Base-by-base conservation (phyloP, 2,797 vertebrate genomes). In the Myioborus miniatus region DNA sequence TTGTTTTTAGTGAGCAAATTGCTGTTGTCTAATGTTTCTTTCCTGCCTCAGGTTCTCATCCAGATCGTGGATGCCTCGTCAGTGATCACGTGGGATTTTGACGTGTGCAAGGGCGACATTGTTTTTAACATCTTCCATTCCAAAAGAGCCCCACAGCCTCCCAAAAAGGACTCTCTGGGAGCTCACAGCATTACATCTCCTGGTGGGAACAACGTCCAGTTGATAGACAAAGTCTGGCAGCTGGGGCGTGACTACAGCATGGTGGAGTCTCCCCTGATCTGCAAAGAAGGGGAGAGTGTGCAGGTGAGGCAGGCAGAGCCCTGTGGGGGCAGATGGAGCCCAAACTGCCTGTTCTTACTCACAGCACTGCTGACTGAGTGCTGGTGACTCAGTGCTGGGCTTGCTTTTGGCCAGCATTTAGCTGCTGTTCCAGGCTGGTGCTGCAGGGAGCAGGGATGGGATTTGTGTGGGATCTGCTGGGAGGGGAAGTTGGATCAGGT, bases 1-100 rank as follows among this genome's bases (percentile, higher is more conserved):
- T 86, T 59, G 36, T 30, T 46, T 89, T 83, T 83, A 62, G 16
- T 67, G 49, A 79, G 34, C 24, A 56, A 67, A 76, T 49, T 63
- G 32, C 55, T 63, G 0, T 46, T 92, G 41, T 76, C 47, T 94
- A 2, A 81, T 23, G 15, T 2, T 41, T 27, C 29, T 49, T 36
- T 59, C 85, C 49, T 60, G 16, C 55, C 65, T 34, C 87, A 98
- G 99, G 98, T 99, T 65, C 97, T 99, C 93, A 97, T 99, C 36
- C 99, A 99, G 98, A 99, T 99, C 59, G 99, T 99, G 68, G 99
- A 99, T 1, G 99, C 99, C 78, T 98, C 99, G 8, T 99, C 99
- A 0, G 99, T 99, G 92, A 99, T 99, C 98, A 99, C 99, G 1
- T 99, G 99, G 99, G 99, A 99, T 97, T 99, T 99, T 56, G 99